These are phyloP conservation scores for Strigops habroptila DNA, from an alignment of 2,113 vertebrate species.

Conservation along the genomic window DNA sequence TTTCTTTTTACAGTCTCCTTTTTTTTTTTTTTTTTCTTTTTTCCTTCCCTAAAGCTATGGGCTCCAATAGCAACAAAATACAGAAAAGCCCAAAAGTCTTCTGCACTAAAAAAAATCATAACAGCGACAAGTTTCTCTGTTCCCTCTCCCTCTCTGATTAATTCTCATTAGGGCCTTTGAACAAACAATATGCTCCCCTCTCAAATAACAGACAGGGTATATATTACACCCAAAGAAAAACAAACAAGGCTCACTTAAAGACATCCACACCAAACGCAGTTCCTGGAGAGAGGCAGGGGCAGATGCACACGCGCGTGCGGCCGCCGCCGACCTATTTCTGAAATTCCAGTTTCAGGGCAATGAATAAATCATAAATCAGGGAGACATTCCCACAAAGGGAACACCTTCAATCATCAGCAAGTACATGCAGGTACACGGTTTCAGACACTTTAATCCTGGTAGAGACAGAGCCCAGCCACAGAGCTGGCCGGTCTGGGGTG, in stretches of 20 bases:
- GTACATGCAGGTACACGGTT: neutral
- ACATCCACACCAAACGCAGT: slow-evolving; percentile 30
- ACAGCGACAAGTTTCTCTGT: neutral
- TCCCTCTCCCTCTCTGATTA: slow-evolving; percentile 33
- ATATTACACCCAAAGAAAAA: slow-evolving; percentile 69
- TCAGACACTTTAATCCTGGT: neutral
- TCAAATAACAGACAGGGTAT: slow-evolving; percentile 65
- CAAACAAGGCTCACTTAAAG: slow-evolving; percentile 68
- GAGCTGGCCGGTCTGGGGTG: fast-evolving
- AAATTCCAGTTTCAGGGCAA: slow-evolving; percentile 5
- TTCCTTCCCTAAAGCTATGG: neutral
- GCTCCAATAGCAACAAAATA: neutral
- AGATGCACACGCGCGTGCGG: neutral
- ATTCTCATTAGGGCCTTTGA: slow-evolving; percentile 71
- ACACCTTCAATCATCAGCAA: neutral
- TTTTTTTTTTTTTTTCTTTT: no score
- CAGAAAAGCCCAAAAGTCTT: neutral
- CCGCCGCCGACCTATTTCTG: neutral
- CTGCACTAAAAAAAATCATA: neutral
- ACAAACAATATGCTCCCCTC: slow-evolving; percentile 69
- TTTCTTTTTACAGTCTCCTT: neutral
- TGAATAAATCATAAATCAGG: neutral
- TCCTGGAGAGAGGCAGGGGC: slow-evolving; percentile 53
- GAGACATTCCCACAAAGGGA: neutral
- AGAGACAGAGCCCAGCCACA: neutral